Evolutionary conservation across 2,797 vertebrate genomes (phyloP).

Genomic region (Muraenolepis orangiensis): DNA sequence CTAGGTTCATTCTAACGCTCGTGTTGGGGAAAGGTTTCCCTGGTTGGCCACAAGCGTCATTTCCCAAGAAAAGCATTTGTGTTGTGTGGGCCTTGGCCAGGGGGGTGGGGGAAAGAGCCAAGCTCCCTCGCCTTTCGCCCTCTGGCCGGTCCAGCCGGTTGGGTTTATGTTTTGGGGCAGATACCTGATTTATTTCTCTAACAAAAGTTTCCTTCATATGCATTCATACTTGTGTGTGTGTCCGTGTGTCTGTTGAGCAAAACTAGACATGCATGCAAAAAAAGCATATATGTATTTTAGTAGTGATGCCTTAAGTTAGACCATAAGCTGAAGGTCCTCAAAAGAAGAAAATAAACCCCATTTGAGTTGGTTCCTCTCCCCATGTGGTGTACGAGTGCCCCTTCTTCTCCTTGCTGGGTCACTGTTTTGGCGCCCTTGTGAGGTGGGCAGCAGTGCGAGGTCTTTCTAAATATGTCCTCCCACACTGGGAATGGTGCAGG

Average conservation of each 20-base stretch:
- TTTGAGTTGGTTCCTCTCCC: conserved; percentile 72
- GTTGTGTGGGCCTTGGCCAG: conserved; percentile 49
- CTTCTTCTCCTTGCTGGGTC: conserved; percentile 72
- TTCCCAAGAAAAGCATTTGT: conserved; percentile 43
- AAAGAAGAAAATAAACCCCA: conserved; percentile 55
- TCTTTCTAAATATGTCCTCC: conserved; percentile 64
- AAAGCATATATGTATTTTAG: conserved; percentile 75
- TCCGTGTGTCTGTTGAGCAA: conserved; percentile 75
- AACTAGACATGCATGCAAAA: conserved; percentile 79
- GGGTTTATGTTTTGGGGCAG: conserved; percentile 46
- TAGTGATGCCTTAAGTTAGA: conserved; percentile 78
- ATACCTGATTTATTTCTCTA: conserved; percentile 62
- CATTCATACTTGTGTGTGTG: conserved; percentile 72
- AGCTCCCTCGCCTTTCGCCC: conserved; percentile 36
- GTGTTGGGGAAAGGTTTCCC: conserved; percentile 49
- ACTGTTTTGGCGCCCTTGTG: conserved; percentile 71
- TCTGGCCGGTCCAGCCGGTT: conserved; percentile 36
- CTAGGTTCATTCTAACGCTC: conserved; percentile 53
- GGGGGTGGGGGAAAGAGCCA: conserved; percentile 34
- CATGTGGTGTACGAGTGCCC: conserved; percentile 74
- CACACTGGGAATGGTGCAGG: conserved; percentile 53
- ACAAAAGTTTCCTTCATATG: conserved; percentile 66
- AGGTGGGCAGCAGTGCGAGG: conserved; percentile 70
- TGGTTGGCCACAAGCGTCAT: conserved; percentile 47
- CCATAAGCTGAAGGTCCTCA: conserved; percentile 73